phyloP scores from a whole-genome alignment of 2,797 vertebrate genomes.

The Channa striata region DNA sequence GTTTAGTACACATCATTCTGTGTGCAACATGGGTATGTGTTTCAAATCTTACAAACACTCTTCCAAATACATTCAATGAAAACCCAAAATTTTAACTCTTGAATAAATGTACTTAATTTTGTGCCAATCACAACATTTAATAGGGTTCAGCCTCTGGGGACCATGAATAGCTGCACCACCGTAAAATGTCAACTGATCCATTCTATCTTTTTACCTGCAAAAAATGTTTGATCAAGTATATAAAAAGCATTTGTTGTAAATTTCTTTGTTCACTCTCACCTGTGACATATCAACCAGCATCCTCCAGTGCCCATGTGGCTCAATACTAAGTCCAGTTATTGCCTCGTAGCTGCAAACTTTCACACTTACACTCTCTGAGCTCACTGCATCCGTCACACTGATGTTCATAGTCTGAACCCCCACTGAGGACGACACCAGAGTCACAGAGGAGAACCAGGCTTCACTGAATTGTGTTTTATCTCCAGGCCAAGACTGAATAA shows the following conservation, averaged over 20 bases:
- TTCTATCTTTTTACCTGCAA: neutral
- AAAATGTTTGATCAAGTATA: neutral
- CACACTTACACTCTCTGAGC: constrained; percentile 72
- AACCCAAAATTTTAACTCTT: too few relatives aligned
- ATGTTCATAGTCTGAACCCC: constrained; percentile 72
- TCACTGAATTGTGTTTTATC: constrained; percentile 62
- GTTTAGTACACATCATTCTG: too few relatives aligned
- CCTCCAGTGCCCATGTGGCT: constrained; percentile 73
- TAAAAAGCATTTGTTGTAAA: neutral
- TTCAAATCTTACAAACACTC: too few relatives aligned
- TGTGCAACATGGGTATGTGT: too few relatives aligned
- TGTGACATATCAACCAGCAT: constrained; percentile 76
- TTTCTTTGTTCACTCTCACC: constrained; percentile 60
- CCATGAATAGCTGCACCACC: neutral
- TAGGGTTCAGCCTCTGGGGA: neutral
- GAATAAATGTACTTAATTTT: neutral
- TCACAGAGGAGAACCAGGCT: constrained; percentile 78
- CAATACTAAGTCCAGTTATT: constrained; percentile 79
- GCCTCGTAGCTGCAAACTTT: constrained; percentile 72
- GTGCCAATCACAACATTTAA: neutral
- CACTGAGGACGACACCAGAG: constrained; percentile 59
- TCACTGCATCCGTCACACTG: constrained; percentile 66
- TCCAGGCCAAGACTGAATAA: constrained; percentile 41
- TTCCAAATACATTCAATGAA: too few relatives aligned
- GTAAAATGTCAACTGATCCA: neutral